These are phyloP conservation scores for Zaprionus ghesquierei DNA, from an alignment of 1,140 invertebrate genomes.

Conservation along the genomic window DNA sequence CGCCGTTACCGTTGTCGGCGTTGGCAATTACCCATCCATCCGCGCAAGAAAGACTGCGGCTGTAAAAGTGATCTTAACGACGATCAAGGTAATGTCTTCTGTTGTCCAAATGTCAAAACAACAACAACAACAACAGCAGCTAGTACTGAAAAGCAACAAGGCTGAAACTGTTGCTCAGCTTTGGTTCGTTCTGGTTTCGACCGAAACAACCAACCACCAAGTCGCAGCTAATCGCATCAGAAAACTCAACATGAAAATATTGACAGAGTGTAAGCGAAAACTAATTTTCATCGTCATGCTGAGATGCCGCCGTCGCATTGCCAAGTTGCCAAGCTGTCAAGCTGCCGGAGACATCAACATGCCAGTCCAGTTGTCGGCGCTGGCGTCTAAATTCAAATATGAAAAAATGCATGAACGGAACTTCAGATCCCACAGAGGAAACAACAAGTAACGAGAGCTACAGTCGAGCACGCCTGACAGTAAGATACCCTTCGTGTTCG, in stretches of 20 bases:
- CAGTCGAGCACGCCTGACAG: too few relatives aligned
- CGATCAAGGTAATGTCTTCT: conserved; percentile 61
- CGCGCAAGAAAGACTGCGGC: background rate
- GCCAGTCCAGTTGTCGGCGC: conserved; percentile 28
- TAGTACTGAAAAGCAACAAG: background rate
- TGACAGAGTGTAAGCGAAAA: conserved; percentile 46
- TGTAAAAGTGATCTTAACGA: conserved; percentile 57
- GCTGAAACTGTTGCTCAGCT: conserved; percentile 20
- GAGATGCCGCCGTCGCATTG: conserved; percentile 14
- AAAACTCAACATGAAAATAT: conserved; percentile 41
- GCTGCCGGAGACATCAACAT: conserved; percentile 35
- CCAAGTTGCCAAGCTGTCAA: background rate
- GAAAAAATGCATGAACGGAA: background rate
- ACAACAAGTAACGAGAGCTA: too few relatives aligned
- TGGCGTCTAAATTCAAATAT: conserved; percentile 20
- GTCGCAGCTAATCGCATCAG: conserved; percentile 59
- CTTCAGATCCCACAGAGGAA: background rate
- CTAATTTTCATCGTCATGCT: conserved; percentile 39
- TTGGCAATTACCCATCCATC: conserved; percentile 50
- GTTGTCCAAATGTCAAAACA: conserved; percentile 65
- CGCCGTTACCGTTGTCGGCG: conserved; percentile 9
- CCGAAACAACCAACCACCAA: too few relatives aligned
- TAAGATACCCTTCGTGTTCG: too few relatives aligned
- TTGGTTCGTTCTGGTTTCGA: conserved; percentile 43
- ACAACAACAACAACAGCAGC: conserved; percentile 42